A percentile compares a stretch with the other conserved stretches of the same genome.
These are phyloP conservation scores for Sisor rabdophorus DNA, from an alignment of 2,113 vertebrate genomes.

Conservation along the genomic window DNA sequence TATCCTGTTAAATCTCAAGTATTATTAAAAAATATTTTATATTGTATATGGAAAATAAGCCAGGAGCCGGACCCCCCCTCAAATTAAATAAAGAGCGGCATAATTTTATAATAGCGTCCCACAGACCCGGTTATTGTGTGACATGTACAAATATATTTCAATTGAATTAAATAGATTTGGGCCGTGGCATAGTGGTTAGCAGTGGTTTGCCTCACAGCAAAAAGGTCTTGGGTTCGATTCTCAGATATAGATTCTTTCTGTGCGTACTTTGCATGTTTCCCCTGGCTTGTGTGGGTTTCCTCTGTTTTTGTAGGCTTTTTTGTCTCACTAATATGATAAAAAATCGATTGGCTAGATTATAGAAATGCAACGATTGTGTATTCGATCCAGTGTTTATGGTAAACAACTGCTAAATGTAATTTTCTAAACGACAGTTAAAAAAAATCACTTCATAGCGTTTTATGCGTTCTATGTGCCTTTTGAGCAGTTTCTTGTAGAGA, in stretches of 20 bases:
- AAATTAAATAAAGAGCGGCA: no score
- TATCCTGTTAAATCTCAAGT: no score
- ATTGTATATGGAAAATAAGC: no score
- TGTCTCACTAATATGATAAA: neutral
- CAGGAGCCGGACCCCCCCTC: no score
- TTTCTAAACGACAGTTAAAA: neutral
- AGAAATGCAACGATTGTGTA: slow-evolving; percentile 3
- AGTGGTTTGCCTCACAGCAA: no score
- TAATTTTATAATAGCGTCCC: no score
- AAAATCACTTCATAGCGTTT: neutral
- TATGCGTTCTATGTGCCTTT: neutral
- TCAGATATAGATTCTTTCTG: no score
- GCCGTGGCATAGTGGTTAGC: no score
- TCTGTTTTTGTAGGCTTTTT: neutral
- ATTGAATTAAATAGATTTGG: neutral
- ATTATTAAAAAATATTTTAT: no score
- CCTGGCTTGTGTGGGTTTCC: no score
- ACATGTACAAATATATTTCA: neutral
- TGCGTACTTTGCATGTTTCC: no score
- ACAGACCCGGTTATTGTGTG: neutral
- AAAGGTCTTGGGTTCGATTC: no score
- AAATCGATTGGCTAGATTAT: slow-evolving; percentile 6
- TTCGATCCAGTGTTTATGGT: neutral
- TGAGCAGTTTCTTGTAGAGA: slow-evolving; percentile 15
- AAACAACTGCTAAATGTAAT: neutral